Evolutionary conservation across 2,888 invertebrate genomes (phyloP).

Genomic region (Coelopa pilipes): DNA sequence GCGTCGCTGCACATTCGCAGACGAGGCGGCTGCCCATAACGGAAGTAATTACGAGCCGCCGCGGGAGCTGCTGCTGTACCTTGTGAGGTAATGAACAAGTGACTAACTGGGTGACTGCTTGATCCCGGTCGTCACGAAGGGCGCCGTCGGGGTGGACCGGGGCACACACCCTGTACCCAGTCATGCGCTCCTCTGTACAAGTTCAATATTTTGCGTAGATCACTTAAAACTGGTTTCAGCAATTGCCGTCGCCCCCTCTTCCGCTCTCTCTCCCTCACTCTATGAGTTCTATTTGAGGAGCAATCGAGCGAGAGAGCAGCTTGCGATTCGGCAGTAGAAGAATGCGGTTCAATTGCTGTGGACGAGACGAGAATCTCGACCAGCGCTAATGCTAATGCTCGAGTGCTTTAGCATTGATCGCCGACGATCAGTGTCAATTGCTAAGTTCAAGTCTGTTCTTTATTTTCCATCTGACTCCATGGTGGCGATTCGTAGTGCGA

Average conservation of each 20-base stretch:
- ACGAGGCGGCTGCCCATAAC: constrained; percentile 48
- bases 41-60: constrained; percentile 70
- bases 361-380: background rate
- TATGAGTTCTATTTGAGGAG: background rate
- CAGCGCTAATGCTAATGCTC: background rate
- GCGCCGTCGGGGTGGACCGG: too few relatives aligned
- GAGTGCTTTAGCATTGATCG: background rate
- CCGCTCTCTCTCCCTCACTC: background rate
- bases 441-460: constrained; percentile 12
- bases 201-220: background rate
- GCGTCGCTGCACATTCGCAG: constrained; percentile 44
- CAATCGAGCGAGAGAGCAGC: too few relatives aligned
- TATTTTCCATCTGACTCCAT: too few relatives aligned
- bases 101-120: too few relatives aligned
- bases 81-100: constrained; percentile 71
- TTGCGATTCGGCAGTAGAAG: too few relatives aligned
- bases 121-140: too few relatives aligned
- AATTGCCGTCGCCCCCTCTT: background rate
- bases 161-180: too few relatives aligned
- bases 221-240: constrained; percentile 1
- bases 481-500: too few relatives aligned
- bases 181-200: background rate
- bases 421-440: constrained; percentile 1
- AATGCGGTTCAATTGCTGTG: background rate
- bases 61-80: constrained; percentile 72